Conservation (phyloP, 2,888 invertebrate species). For the Trileptium ribeirensis region DNA sequence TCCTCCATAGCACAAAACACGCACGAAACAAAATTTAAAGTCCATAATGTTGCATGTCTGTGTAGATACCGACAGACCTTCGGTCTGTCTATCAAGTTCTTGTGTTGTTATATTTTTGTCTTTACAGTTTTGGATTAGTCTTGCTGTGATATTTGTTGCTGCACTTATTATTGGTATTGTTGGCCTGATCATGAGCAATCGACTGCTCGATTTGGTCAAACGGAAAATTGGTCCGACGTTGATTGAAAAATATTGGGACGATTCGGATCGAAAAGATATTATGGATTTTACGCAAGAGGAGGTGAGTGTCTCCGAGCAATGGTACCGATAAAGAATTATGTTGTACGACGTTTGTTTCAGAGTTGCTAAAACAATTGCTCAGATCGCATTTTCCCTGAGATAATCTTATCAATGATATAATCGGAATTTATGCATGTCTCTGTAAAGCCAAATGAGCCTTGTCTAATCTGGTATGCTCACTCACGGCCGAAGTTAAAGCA, state of each 20-base stretch:
- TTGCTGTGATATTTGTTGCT: slow-evolving; percentile 9
- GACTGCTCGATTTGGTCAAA: background rate
- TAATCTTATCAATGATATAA: no score
- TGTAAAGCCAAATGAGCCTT: no score
- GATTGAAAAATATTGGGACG: slow-evolving; percentile 22
- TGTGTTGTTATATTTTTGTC: background rate
- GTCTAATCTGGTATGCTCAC: no score
- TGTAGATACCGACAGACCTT: no score
- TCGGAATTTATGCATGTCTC: no score
- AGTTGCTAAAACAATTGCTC: background rate
- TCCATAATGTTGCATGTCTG: no score
- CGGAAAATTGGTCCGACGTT: background rate
- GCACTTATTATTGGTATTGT: slow-evolving; percentile 17
- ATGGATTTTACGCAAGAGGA: slow-evolving; percentile 25
- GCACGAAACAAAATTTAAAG: no score
- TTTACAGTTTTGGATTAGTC: slow-evolving; percentile 17
- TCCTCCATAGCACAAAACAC: no score
- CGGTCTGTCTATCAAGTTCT: no score
- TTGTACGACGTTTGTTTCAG: background rate
- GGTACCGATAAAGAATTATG: background rate
- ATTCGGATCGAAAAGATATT: slow-evolving; percentile 21
- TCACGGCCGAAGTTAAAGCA: no score
- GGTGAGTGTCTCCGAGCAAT: slow-evolving; percentile 17
- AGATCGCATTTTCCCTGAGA: no score
- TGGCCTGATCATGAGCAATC: slow-evolving; percentile 16